A percentile compares a stretch with the other conserved stretches of the same genome.
Conservation (phyloP, 1,140 invertebrate genomes). For the Drosophila saltans region DNA sequence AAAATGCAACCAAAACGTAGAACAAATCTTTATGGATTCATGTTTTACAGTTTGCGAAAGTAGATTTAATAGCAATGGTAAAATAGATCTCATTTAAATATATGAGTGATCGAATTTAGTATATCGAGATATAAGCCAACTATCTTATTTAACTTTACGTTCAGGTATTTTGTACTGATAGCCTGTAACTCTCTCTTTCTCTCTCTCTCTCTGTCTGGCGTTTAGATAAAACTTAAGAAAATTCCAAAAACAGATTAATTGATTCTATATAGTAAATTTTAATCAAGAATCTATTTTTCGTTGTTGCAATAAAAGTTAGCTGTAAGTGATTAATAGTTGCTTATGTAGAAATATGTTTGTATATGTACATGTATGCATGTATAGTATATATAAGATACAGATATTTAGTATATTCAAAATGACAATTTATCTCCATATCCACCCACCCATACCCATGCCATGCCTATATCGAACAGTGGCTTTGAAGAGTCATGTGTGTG, state of each 20-base stretch:
- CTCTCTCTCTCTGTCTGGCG: background rate
- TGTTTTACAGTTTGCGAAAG: too few relatives aligned
- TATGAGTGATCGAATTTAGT: too few relatives aligned
- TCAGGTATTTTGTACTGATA: background rate
- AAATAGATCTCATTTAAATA: too few relatives aligned
- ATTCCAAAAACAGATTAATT: background rate
- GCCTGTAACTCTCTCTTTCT: background rate
- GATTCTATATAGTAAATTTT: background rate
- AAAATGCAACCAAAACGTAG: too few relatives aligned
- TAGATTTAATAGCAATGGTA: too few relatives aligned
- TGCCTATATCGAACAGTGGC: background rate
- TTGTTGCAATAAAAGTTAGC: background rate
- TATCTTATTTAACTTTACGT: too few relatives aligned
- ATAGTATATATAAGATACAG: background rate
- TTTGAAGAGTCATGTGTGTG: background rate
- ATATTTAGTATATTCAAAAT: slow-evolving; percentile 1
- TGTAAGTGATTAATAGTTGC: background rate
- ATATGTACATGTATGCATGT: too few relatives aligned
- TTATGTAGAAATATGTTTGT: too few relatives aligned
- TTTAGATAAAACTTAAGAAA: background rate
- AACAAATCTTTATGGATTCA: too few relatives aligned
- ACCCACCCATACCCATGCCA: background rate
- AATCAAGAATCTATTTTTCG: background rate
- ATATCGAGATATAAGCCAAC: too few relatives aligned
- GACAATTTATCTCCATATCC: slow-evolving; percentile 5